Conservation (phyloP, 2,888 invertebrate species). For the Meteorus cinctellus region DNA sequence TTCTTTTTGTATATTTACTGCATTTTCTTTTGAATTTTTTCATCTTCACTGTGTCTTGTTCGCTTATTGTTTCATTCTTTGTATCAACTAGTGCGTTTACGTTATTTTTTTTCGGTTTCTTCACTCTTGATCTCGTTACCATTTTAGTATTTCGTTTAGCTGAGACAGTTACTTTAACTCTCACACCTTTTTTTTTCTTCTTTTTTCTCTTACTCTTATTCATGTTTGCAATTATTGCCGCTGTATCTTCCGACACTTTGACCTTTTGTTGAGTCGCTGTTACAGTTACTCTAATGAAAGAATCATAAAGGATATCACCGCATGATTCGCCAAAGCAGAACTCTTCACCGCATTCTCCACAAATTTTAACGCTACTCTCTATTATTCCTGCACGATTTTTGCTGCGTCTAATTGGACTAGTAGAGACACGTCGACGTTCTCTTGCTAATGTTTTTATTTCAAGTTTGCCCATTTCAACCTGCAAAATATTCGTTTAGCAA, state of each 20-base stretch:
- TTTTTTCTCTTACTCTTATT: conserved; percentile 60
- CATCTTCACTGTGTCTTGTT: conserved; percentile 61
- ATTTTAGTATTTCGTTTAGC: conserved; percentile 69
- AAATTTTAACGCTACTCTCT: conserved; percentile 84
- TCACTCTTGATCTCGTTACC: conserved; percentile 62
- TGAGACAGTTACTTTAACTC: conserved; percentile 69
- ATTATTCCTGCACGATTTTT: conserved; percentile 89
- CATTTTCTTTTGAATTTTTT: conserved; percentile 71
- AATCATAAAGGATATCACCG: conserved; percentile 77
- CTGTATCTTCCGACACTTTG: conserved; percentile 68
- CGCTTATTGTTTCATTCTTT: conserved; percentile 73
- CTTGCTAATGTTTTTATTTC: conserved; percentile 82
- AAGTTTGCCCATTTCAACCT: conserved; percentile 86
- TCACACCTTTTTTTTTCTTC: conserved; percentile 58
- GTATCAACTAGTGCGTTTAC: conserved; percentile 71
- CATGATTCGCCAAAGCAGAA: conserved; percentile 81
- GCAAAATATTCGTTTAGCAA: neutral
- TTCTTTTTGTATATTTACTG: conserved; percentile 61
- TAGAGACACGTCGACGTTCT: conserved; percentile 80
- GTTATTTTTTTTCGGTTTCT: conserved; percentile 64
- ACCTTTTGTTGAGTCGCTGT: conserved; percentile 62
- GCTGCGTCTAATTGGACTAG: conserved; percentile 82
- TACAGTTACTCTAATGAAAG: conserved; percentile 74
- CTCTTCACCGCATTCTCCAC: conserved; percentile 89
- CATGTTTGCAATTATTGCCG: conserved; percentile 69